Conservation (phyloP, 1,140 invertebrate genomes). For the Trachymyrmex septentrionalis region DNA sequence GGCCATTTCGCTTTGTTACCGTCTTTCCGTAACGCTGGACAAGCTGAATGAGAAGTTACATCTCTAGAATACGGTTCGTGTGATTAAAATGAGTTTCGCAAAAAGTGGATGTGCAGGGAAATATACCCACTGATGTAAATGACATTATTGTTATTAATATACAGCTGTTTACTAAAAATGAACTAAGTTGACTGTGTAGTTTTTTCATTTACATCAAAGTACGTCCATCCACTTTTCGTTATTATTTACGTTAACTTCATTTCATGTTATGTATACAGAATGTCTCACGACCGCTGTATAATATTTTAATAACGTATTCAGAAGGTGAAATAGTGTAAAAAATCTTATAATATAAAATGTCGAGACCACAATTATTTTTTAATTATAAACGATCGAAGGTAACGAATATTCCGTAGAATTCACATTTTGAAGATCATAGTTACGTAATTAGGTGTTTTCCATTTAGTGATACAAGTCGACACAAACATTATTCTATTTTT, state of each 20-base stretch:
- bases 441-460: no score
- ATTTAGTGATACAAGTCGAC: no score
- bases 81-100: slow-evolving; percentile 7
- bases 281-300: no score
- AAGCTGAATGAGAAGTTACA: slow-evolving; percentile 5
- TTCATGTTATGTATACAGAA: no score
- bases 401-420: no score
- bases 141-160: not conserved
- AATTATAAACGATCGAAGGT: no score
- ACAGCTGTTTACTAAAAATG: not conserved
- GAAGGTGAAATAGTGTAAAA: no score
- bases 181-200: not conserved
- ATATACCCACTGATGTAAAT: not conserved
- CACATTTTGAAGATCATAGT: no score
- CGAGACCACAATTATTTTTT: no score
- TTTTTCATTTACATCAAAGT: not conserved
- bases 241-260: not conserved
- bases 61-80: not conserved
- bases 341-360: no score
- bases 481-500: no score
- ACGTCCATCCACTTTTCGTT: not conserved
- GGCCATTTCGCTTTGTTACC: not conserved
- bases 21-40: not conserved
- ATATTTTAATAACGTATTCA: no score
- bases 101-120: not conserved